Conservation (phyloP, 2,888 invertebrate species). For the Tetragnatha montana region DNA sequence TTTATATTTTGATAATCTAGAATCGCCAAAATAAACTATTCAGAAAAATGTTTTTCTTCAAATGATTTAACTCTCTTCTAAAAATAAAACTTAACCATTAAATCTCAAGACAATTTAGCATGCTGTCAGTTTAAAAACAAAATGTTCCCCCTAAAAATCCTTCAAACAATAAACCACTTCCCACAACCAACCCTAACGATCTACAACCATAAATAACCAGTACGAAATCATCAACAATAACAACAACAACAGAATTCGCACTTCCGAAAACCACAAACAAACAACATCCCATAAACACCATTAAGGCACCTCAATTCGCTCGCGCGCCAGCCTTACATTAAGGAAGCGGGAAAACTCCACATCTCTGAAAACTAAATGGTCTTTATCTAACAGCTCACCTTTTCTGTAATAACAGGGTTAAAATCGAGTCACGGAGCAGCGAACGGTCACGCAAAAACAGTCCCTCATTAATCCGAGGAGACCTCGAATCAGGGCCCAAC, state of each 20-base stretch:
- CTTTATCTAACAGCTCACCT: conserved; percentile 58
- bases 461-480: conserved; percentile 56
- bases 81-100: background rate
- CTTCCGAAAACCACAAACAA: too few species aligned
- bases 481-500: conserved; percentile 43
- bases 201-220: background rate
- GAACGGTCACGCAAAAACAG: conserved; percentile 63
- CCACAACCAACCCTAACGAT: conserved; percentile 2
- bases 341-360: conserved; percentile 10
- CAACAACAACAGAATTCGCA: too few species aligned
- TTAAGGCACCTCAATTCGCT: conserved; percentile 22
- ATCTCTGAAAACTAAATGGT: conserved; percentile 53
- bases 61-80: background rate
- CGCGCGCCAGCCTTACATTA: conserved; percentile 8
- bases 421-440: conserved; percentile 64
- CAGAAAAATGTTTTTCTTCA: background rate
- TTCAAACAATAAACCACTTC: background rate
- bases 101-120: too few species aligned
- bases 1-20: too few species aligned
- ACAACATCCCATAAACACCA: background rate
- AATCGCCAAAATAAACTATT: too few species aligned
- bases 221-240: too few species aligned
- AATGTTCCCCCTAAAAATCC: background rate
- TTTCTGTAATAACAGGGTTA: conserved; percentile 18
- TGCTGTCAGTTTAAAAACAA: background rate